Evolutionary conservation across 2,113 vertebrate species (phyloP), one percentile per base, ranked within the genome.

Genomic region (Istiophorus platypterus): DNA sequence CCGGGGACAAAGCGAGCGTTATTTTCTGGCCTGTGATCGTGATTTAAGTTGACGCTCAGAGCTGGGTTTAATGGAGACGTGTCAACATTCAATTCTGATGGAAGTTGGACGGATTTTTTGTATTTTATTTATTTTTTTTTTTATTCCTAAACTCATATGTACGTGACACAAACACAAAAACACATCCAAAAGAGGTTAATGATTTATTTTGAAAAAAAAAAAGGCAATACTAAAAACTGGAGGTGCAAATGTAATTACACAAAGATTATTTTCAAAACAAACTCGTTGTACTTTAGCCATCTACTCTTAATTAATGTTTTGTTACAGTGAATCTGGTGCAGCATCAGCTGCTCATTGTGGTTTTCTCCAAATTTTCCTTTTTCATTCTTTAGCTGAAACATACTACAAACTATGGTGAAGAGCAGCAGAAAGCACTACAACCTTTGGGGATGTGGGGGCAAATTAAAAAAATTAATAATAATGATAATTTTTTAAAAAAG

Each of bases 11-110:
- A 54, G 51, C 39, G 0, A 13, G 34, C 76, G 49, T 20, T 61
- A 49, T 75, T 76, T 86, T 54, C 58, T 77, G 71, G 45, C 20
- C 18, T 12, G 57, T 7, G 18, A 66, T 31, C 57, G 69, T 75
- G 41, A 85, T 86, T 76, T 61, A 72, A 62, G 61, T 78, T 70
- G 10, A 24, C 39, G 67, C 64, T 86, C 81, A 13, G 54, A 51
- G 52, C n/a, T n/a, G 7, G 58, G 18, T 73, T 73, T 47, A 67
- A 79, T 13, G 47, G 73, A 73, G 47, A 20, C 13, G 14, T 10
- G 41, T 34, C 73, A 27, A 7, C 4, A 37, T 9, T 58, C 49
- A 29, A 66, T 49, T 34, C 39, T 17, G 45, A 27, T 4, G 47
- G 31, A 71, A 45, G 10, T 20, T 34, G 1, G 56, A 20, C 24